These are phyloP conservation scores for Papilio glaucus DNA, from an alignment of 1,140 invertebrate species.

Conservation along the genomic window DNA sequence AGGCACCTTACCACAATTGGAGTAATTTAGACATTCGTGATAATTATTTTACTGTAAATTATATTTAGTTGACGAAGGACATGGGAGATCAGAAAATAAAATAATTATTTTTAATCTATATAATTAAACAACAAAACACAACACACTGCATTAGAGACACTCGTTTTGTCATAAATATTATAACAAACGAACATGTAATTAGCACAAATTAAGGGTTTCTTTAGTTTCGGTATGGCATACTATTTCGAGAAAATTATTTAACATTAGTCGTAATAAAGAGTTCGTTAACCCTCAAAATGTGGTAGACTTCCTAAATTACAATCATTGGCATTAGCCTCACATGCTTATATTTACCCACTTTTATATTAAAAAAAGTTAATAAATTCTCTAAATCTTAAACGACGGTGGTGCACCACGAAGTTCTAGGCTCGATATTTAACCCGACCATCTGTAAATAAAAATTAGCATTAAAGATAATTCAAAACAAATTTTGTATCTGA, in stretches of 20 bases:
- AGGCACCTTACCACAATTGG: too few species aligned
- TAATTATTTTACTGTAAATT: neutral
- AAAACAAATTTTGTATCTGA: neutral
- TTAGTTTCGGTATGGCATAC: constrained; percentile 21
- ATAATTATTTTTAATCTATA: constrained; percentile 40
- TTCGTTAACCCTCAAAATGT: constrained; percentile 30
- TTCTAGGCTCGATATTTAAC: constrained; percentile 45
- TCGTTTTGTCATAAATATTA: constrained; percentile 72
- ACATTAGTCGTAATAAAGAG: constrained; percentile 2
- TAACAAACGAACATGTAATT: constrained; percentile 55
- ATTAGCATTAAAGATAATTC: constrained; percentile 7
- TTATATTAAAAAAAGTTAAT: constrained; percentile 38
- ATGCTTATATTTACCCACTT: constrained; percentile 27
- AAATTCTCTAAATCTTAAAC: constrained; percentile 25
- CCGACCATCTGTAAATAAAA: constrained; percentile 60
- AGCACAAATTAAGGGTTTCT: constrained; percentile 31
- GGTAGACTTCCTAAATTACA: constrained; percentile 29
- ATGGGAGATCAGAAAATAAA: neutral
- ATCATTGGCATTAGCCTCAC: constrained; percentile 33
- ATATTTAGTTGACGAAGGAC: neutral
- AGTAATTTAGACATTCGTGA: too few species aligned
- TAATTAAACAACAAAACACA: constrained; percentile 52
- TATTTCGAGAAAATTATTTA: constrained; percentile 29
- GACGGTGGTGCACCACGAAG: constrained; percentile 26
- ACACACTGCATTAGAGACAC: constrained; percentile 40